Evolutionary conservation across 1,140 invertebrate species (phyloP), one percentile per base, ranked within the genome.

Genomic region (Condylostylus longicornis): DNA sequence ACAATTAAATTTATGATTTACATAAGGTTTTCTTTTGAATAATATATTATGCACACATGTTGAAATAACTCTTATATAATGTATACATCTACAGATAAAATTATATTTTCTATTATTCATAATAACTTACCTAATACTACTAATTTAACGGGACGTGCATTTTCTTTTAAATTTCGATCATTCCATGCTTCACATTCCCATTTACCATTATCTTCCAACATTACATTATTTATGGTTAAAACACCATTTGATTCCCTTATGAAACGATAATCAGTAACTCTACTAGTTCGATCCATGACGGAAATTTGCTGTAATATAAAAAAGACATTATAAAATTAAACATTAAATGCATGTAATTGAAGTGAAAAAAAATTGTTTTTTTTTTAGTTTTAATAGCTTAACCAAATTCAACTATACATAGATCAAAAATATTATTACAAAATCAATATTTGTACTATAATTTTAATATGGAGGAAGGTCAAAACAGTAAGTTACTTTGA

Each of bases 141-240:
- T 38, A 79, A 63, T 45, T 72, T 71, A 27, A 77, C 68, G 6
- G 72, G 70, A 49, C 66, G 67, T 20, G 71, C 71, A 25, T 65
- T 65, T 32, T 73, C 65, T 6, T 71, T 61, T 34, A 72, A 70
- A 18, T 66, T 66, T 21, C 65, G 61, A 18, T 68, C 68, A 50
- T 75, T 69, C 45, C 75, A 72, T 6, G 75, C 63, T 40, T 70
- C 71, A 49, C 75, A 79, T 41, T 67, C 68, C 75, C 75, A 79
- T 44, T 69, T 66, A 35, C 75, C 75, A 42, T 77, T 72, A 44
- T 79, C 75, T 47, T 77, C 74, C 15, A 77, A 61, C 46, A 74
- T 64, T 9, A 75, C 72, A 51, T 74, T 77, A 42, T 71, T 71
- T 42, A 79, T 77, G 41, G 71, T 68, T 42, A 79, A 59, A 41